Evolutionary conservation across 2,113 vertebrate species (phyloP).

Genomic region (Theristicus caerulescens): DNA sequence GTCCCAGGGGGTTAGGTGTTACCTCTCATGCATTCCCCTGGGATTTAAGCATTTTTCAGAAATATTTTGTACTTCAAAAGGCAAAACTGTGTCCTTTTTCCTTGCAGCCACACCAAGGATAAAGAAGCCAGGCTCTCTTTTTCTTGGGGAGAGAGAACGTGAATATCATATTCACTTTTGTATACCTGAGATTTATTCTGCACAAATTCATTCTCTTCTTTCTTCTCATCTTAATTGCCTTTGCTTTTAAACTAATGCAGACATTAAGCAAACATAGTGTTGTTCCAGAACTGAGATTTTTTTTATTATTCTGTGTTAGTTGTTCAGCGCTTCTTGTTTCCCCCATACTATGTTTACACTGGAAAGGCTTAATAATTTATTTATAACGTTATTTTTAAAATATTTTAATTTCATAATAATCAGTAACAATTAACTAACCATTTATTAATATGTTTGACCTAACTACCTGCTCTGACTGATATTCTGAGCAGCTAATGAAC

Average conservation of each 20-base stretch:
- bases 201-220: background rate
- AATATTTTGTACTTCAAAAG: background rate
- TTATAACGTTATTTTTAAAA: background rate
- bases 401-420: background rate
- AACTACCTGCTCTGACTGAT: background rate
- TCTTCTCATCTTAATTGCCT: background rate
- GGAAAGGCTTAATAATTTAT: background rate
- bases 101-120: background rate
- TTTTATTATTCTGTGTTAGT: background rate
- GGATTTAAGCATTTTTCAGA: background rate
- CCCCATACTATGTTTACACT: background rate
- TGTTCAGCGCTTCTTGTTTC: background rate
- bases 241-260: background rate
- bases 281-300: background rate
- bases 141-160: background rate
- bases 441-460: background rate
- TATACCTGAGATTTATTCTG: background rate
- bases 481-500: background rate
- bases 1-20: background rate
- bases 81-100: background rate
- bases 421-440: background rate
- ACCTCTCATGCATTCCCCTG: background rate
- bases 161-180: background rate
- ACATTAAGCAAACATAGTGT: background rate
- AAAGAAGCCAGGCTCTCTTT: background rate